Percentiles rank a stretch among this genome's conserved stretches.
These are phyloP conservation scores for Eulithis prunata DNA, from an alignment of 2,888 invertebrate genomes.

Conservation along the genomic window DNA sequence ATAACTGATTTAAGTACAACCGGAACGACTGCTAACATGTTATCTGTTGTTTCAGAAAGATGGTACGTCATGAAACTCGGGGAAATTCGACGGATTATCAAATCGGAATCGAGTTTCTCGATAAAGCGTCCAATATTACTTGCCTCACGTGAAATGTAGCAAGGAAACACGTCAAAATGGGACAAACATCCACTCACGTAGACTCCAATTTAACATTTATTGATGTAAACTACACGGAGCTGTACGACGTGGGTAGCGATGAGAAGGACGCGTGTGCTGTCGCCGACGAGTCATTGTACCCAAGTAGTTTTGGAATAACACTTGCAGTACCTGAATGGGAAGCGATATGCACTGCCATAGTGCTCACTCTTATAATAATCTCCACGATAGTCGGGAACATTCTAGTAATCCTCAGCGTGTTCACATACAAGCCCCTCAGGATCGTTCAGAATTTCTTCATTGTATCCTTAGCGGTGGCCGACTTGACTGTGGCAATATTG, in stretches of 20 bases:
- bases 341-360: conserved; percentile 91
- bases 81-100: conserved; percentile 50
- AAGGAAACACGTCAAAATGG: conserved; percentile 61
- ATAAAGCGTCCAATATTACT: conserved; percentile 45
- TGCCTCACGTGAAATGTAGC: conserved; percentile 70
- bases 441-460: conserved; percentile 98
- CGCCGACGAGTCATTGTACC: conserved; percentile 80
- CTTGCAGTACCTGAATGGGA: conserved; percentile 94
- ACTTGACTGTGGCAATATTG: conserved; percentile 94
- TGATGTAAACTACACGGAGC: conserved; percentile 61
- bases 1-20: conserved; percentile 28
- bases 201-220: conserved; percentile 61
- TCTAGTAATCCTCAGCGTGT: conserved; percentile 97
- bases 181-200: conserved; percentile 68
- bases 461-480: conserved; percentile 96
- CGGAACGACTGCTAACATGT: conserved; percentile 37
- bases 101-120: conserved; percentile 49
- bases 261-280: conserved; percentile 75
- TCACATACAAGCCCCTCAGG: conserved; percentile 95
- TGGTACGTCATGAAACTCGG: conserved; percentile 57
- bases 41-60: conserved; percentile 70
- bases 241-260: conserved; percentile 60
- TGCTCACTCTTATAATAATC: conserved; percentile 93
- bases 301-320: conserved; percentile 88
- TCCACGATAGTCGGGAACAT: conserved; percentile 96